Evolutionary conservation across 2,113 vertebrate genomes (phyloP), one percentile per base, ranked within the genome.

Genomic region (Eretmochelys imbricata): DNA sequence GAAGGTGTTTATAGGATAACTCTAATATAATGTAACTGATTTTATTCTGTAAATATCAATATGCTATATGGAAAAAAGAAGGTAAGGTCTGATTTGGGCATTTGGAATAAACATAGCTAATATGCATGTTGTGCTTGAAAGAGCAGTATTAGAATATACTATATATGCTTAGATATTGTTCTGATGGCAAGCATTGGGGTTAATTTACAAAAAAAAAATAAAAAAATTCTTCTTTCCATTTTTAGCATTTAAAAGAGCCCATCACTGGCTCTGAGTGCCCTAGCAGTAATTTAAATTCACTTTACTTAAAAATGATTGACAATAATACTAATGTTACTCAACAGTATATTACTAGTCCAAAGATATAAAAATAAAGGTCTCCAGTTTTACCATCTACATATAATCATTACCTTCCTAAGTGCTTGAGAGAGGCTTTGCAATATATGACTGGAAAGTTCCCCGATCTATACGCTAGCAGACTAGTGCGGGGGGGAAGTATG

Each of bases 321-420:
- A 35, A 35, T 69, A n/a, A 69, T 69, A n/a, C 35, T 10, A 16
- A 4, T 35, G 16, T 69, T 17, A 69, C 65, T 57, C 55, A 57
- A 57, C 25, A 57, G 10, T 27, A 46, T 54, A 48, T 6, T 80
- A 31, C 14, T 14, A 80, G 10, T 48, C 16, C 10, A 0, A 38
- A 46, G 9, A 27, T 75, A 79, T 59, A 51, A 79, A 82, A 93
- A 5, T 5, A 81, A 1, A 38, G 0, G 0, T 1, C 25, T 24
- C 80, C 24, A 46, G 6, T 75, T 75, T 75, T 25, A 75, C 72
- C n/a, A 46, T 46, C n/a, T 75, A 42, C 69, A 42, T 42, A 22
- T 72, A 72, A 72, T 38, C 69, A 42, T 22, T 38, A 17, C 38
- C 62, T 91, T 17, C 57, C 17, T 25, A 25, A 2, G 25, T 51